Evolutionary conservation across 2,797 vertebrate species (phyloP).

Genomic region (Psittacula echo): DNA sequence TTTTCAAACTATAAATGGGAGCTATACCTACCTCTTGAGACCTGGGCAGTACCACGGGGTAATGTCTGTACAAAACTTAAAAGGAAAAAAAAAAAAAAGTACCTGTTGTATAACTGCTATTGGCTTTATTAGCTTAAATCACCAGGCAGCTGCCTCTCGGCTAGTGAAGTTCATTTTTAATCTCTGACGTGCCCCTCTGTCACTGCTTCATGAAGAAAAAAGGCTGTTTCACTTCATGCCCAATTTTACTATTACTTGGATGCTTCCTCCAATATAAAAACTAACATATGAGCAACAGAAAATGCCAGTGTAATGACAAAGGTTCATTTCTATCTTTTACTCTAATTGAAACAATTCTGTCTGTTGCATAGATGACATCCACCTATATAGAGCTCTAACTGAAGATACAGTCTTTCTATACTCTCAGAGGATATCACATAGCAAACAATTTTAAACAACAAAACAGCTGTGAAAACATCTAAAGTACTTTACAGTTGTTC

Average conservation of each 20-base stretch:
- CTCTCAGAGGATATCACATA: background rate
- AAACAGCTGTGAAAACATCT: background rate
- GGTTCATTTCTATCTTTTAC: background rate
- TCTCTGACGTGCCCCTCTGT: background rate
- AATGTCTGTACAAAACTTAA: background rate
- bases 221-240: background rate
- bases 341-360: background rate
- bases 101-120: constrained; percentile 4
- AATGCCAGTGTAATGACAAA: background rate
- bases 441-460: background rate
- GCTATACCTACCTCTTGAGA: background rate
- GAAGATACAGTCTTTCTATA: background rate
- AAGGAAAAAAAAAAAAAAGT: background rate
- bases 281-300: background rate
- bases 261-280: background rate
- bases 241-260: background rate
- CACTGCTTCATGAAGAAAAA: background rate
- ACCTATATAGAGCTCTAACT: background rate
- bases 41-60: background rate
- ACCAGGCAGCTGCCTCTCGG: constrained; percentile 31
- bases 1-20: constrained; percentile 1
- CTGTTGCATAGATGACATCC: background rate
- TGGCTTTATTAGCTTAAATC: constrained; percentile 14
- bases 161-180: constrained; percentile 36
- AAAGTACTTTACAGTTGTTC: background rate